phyloP scores from a whole-genome alignment of 2,797 vertebrate genomes.

The Chaetophractus vellerosus region DNA sequence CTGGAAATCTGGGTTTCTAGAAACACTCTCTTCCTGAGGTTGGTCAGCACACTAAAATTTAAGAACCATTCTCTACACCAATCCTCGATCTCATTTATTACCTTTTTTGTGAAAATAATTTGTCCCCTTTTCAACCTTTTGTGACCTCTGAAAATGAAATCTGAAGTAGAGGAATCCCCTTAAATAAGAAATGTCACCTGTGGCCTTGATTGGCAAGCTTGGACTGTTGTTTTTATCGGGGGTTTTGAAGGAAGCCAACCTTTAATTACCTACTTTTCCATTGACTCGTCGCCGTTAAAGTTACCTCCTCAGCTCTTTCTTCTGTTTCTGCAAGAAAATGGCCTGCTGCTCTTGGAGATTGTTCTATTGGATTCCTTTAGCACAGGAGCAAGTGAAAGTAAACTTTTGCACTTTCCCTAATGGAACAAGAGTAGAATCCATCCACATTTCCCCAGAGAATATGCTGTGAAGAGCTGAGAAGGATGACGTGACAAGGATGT shows the following conservation, averaged over 20 bases:
- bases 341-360: not conserved
- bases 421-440: not conserved
- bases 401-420: not conserved
- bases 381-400: not conserved
- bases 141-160: conserved; percentile 44
- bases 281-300: not conserved
- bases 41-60: not conserved
- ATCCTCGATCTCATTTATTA: not conserved
- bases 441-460: not conserved
- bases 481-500: fast-evolving
- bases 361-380: not conserved
- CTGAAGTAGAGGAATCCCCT: not conserved
- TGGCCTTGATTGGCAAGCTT: not conserved
- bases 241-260: not conserved
- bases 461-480: not conserved
- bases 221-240: not conserved
- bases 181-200: not conserved
- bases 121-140: conserved; percentile 7
- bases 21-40: not conserved
- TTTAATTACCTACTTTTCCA: not conserved
- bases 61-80: not conserved
- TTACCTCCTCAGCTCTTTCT: not conserved
- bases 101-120: not conserved
- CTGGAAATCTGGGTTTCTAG: not conserved
- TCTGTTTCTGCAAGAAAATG: not conserved